phyloP scores from a whole-genome alignment of 2,888 invertebrate species.

The Oscheius myriophilus region DNA sequence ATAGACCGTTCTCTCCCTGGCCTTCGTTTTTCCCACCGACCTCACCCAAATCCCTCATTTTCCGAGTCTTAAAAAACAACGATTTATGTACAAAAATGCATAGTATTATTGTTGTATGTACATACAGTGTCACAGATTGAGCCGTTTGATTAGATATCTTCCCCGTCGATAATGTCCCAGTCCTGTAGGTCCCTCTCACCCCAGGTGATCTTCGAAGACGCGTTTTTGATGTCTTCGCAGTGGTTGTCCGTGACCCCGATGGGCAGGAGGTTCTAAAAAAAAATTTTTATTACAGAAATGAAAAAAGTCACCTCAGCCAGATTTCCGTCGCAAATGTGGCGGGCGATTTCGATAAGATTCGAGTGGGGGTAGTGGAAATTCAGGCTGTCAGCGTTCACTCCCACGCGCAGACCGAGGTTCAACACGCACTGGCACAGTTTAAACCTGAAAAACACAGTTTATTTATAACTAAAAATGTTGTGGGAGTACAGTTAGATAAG shows the following conservation, averaged over 20 bases:
- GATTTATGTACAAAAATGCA: no score
- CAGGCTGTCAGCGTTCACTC: slow-evolving; percentile 11
- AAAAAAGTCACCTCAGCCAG: slow-evolving; percentile 14
- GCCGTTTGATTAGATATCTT: slow-evolving; percentile 3
- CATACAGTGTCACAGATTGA: not conserved
- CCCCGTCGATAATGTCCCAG: slow-evolving; percentile 19
- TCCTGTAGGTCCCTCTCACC: slow-evolving; percentile 8
- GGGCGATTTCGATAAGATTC: slow-evolving; percentile 25
- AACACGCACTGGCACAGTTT: slow-evolving; percentile 21
- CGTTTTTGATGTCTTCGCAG: not conserved
- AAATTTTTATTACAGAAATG: no score
- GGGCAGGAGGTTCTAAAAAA: slow-evolving; percentile 2
- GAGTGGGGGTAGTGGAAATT: slow-evolving; percentile 22
- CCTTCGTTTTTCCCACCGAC: no score
- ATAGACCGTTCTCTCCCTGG: no score
- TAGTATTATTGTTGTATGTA: no score
- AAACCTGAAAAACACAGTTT: slow-evolving; percentile 11
- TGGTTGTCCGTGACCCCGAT: not conserved
- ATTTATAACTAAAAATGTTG: not conserved
- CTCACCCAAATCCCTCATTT: no score
- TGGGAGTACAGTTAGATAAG: no score
- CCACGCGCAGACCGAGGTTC: slow-evolving; percentile 5
- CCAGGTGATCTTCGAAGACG: not conserved
- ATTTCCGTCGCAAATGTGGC: slow-evolving; percentile 9
- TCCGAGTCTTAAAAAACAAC: no score